Base-by-base conservation (phyloP, 2,797 vertebrate species). In the Lycodopsis pacificus region DNA sequence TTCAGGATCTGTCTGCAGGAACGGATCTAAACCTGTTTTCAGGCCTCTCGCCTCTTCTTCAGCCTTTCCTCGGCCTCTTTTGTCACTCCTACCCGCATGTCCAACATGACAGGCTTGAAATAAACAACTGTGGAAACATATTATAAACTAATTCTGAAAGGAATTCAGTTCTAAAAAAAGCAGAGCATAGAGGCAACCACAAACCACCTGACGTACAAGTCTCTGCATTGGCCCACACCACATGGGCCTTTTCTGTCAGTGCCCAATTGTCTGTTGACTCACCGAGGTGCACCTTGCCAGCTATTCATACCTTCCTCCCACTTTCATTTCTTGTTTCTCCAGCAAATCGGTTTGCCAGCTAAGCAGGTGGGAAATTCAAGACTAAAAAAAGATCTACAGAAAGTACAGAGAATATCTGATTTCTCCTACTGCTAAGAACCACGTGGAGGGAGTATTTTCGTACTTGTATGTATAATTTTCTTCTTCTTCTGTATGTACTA, bases 281-380 rank as follows among this genome's bases (percentile, higher is more conserved):
- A 94, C 83, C 12, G n/a, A 69, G 48, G 14, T 80, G 77, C 71
- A 77, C 68, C 42, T 63, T 67, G 86, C 88, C 93, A 91, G 85
- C 86, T 85, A 89, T 91, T 92, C 89, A 86, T 90, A 84, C 89
- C 82, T 90, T 86, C 82, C 75, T 84, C 81, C 85, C 73, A 73
- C 77, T 87, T 82, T 82, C 77, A 27, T 71, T 89, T 32, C 69
- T 32, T 69, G 77, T 87, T 87, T 89, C 75, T 79, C 32, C 68
- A 77, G 78, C 59, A 84, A 83, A 77, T 86, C 79, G 68, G 48
- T 68, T 71, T 75, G 81, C 83, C 80, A 71, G 54, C 69, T 63
- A 73, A 76, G 65, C 62, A 82, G 84, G 59, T 78, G 68, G 71
- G 51, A 72, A 80, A 84, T 71, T 71, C 14, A 81, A 64, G 59